Base-by-base conservation (phyloP, 1,140 invertebrate genomes). In the Drosophila tristis region DNA sequence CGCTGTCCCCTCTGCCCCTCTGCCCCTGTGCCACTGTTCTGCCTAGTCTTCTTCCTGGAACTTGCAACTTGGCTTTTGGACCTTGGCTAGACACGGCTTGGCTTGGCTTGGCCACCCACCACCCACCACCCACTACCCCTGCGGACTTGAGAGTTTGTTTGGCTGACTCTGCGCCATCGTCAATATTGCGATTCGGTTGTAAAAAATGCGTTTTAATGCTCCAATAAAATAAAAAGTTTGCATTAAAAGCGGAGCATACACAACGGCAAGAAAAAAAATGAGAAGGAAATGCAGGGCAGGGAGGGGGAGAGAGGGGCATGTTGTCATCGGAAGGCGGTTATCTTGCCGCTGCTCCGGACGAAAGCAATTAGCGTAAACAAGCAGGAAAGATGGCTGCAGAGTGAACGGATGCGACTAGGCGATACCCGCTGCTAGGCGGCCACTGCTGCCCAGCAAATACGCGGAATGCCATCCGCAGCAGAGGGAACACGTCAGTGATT, bases 171-270 rank as follows among this genome's bases (percentile, higher is more conserved):
- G 35, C 20, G 55, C 67, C 62, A 71, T 81, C 84, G 78, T 74
- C 76, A 86, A 86, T 86, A 86, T 87, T 79, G 78, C 82, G 80
- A 80, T 82, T 82, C 67, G 77, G 90, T 76, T 90, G 80, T 91
- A 81, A 91, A 86, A 80, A 91, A 90, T 91, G 86, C 86, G 80
- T 90, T 91, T 91, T 91, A 91, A 91, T 91, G 90, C 82, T 82
- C 72, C 90, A 91, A 90, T 91, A 91, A 91, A 91, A 91, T 85
- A 87, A 85, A 86, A 91, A 90, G 82, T 91, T 91, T 81, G 68
- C 80, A 87, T 85, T 91, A 80, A 90, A 78, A 58, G 31, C 58
- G 35, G 4, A 57, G 15, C n/a, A 4, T 20, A 45, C 43, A 25
- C n/a, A 26, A 20, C 20, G 20, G 23, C 23, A 4, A 25, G 4